These are phyloP conservation scores for Prunella fulvescens DNA, from an alignment of 2,113 vertebrate genomes.

Conservation along the genomic window DNA sequence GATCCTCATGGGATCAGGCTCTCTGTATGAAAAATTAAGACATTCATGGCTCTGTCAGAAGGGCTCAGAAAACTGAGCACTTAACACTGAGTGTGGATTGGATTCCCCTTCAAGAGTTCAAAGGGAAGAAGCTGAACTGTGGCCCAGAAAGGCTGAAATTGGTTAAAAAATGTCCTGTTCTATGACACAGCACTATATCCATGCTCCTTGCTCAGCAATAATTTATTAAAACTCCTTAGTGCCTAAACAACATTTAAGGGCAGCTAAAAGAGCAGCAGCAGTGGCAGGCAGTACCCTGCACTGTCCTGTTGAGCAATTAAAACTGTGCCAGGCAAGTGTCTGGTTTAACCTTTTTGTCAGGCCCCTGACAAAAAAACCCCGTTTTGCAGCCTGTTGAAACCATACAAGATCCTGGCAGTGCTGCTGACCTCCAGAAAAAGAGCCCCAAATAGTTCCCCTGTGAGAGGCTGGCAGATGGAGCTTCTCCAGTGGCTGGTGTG, in stretches of 20 bases:
- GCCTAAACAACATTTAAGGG: not conserved
- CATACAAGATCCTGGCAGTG: not conserved
- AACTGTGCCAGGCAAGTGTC: not conserved
- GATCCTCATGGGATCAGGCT: not conserved
- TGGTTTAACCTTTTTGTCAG: constrained; percentile 53
- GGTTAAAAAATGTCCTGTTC: not conserved
- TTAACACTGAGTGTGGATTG: not conserved
- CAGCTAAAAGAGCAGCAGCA: not conserved
- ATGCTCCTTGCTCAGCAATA: not conserved
- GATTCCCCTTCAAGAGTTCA: not conserved
- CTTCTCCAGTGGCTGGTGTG: not conserved
- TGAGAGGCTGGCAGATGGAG: constrained; percentile 21
- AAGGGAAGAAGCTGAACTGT: constrained; percentile 17
- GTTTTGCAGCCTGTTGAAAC: not conserved
- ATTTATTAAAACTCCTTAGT: not conserved
- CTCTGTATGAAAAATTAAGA: constrained; percentile 43
- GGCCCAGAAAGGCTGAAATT: not conserved
- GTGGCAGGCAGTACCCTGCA: not conserved
- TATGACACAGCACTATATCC: not conserved
- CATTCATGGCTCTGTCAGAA: not conserved
- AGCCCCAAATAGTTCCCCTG: not conserved
- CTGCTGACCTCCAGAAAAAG: constrained; percentile 16
- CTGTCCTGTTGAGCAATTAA: not conserved
- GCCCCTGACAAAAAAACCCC: not conserved
- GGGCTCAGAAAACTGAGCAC: not conserved